A percentile compares a stretch with the other conserved stretches of the same genome.
These are phyloP conservation scores for Platycheirus albimanus DNA, from an alignment of 2,888 invertebrate species.

Conservation along the genomic window DNA sequence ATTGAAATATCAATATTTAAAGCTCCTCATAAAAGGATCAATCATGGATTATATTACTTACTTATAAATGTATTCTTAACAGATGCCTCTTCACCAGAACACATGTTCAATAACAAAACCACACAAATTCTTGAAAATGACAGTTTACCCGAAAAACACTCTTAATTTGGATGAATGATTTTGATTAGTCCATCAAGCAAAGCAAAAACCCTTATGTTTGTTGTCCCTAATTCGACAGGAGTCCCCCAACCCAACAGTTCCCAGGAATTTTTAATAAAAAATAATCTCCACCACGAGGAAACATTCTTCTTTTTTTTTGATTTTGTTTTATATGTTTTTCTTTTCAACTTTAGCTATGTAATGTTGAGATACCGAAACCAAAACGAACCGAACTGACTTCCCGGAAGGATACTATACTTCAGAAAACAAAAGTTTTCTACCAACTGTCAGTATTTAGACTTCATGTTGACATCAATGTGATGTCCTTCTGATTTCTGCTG, in stretches of 20 bases:
- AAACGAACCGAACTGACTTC: background rate
- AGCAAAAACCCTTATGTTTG: background rate
- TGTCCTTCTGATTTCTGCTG: constrained; percentile 59
- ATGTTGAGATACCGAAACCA: background rate
- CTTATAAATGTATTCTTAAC: no score
- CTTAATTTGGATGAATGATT: constrained; percentile 18
- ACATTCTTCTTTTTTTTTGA: background rate
- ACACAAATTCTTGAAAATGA: no score
- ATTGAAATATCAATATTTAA: no score
- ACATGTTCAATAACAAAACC: no score
- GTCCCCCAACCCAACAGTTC: background rate
- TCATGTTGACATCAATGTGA: constrained; percentile 67
- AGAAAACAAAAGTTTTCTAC: constrained; percentile 49
- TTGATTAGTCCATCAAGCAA: constrained; percentile 15
- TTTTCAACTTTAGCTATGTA: no score
- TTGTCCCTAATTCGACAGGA: background rate
- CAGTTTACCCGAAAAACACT: no score
- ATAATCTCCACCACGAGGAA: constrained; percentile 14
- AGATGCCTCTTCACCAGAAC: no score
- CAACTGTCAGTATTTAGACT: constrained; percentile 66
- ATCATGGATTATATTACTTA: no score
- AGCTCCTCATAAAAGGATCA: no score
- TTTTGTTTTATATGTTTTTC: background rate
- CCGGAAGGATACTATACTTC: constrained; percentile 28
- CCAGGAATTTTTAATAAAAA: background rate